phyloP scores from a whole-genome alignment of 2,888 invertebrate species.

The Ormia ochracea region DNA sequence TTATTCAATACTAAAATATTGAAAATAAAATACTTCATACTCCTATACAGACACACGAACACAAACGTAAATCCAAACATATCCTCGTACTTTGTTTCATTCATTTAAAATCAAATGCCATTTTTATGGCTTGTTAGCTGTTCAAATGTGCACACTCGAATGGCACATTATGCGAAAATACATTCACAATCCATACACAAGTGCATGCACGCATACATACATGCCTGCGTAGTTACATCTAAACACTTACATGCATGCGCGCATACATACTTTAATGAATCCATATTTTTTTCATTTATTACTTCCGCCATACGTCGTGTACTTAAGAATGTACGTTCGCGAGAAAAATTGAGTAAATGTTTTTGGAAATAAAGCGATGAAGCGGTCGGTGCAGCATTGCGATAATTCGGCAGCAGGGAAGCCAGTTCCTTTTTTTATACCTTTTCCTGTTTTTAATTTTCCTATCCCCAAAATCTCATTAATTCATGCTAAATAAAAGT shows the following conservation, averaged over 20 bases:
- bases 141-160: constrained; percentile 59
- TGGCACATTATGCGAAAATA: constrained; percentile 7
- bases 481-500: no score
- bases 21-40: neutral
- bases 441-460: no score
- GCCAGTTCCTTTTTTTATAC: no score
- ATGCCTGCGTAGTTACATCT: neutral
- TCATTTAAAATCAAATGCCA: constrained; percentile 56
- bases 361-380: no score
- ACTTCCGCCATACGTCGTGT: no score
- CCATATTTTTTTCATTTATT: neutral
- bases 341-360: no score
- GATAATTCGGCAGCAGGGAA: no score
- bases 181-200: neutral
- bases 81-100: constrained; percentile 54
- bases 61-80: constrained; percentile 13
- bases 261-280: neutral
- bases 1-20: constrained; percentile 14
- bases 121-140: constrained; percentile 61
- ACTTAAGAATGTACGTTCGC: no score
- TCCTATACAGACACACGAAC: neutral
- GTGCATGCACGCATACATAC: neutral
- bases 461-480: no score
- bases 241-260: neutral
- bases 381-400: no score